Evolutionary conservation across 2,113 vertebrate genomes (phyloP), one percentile per base, ranked within the genome.

Genomic region (Brachypteracias leptosomus): DNA sequence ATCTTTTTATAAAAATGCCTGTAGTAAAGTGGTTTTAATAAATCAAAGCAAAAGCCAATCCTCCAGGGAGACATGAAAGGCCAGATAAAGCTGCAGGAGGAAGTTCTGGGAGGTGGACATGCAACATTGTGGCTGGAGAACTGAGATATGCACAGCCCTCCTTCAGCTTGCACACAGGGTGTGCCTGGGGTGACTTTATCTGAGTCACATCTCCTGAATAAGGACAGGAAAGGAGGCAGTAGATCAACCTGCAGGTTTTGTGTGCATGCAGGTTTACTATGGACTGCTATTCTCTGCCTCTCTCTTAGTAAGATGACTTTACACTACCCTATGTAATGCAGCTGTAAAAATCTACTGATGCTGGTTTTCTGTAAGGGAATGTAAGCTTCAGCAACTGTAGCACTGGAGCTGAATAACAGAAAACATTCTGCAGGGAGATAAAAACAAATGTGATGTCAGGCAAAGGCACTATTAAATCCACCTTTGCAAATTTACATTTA

Each of bases 91-190:
- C 15, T 47, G 9, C 18, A 49, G 24, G 18, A 11, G 2, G 11
- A 52, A 6, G 19, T 58, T 26, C 4, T 42, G n/a, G 12, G 15
- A 61, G 73, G 33, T 0, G 3, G 24, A 5, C 11, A 16, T 2
- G 6, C 0, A 2, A 8, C 6, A 8, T 18, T 2, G 0, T 0
- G 0, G 6, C 11, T 0, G 0, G 16, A 35, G 7, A 70, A 20
- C 5, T 49, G 36, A 46, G 29, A 24, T 21, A 9, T 8, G 3
- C 29, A 33, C 9, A 47, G 7, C 3, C 1, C 4, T 42, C 26
- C 24, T 38, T 25, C 29, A 62, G n/a, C 21, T 66, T 49, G 16
- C 22, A 15, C 13, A 5, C 4, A 24, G 18, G 26, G 2, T 7
- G 12, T 16, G 35, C 14, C 20, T 59, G 18, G 9, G 13, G 11